Evolutionary conservation across 2,888 invertebrate genomes (phyloP), one percentile per base, ranked within the genome.

Genomic region (Fragum sueziense): DNA sequence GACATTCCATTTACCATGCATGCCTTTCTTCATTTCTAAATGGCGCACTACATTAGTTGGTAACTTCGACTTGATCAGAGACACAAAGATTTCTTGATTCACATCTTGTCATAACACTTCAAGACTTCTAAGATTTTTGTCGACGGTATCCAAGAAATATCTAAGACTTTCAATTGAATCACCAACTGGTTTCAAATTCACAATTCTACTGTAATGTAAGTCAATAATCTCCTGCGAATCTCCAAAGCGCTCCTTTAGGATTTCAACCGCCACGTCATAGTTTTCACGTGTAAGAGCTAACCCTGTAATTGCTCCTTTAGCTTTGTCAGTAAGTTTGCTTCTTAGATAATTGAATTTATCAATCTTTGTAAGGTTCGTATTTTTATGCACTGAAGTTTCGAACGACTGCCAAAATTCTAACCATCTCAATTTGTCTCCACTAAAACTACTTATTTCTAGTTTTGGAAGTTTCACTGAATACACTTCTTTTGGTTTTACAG

Each of bases 221-320:
- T n/a, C 72, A 68, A 75, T 69, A 17, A 75, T 65, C 22, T 75
- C 72, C 27, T 79, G 79, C 27, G 31, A 76, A n/a, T 70, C 41
- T 22, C 79, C 79, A 70, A 74, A 79, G 29, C 74, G 37, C 22
- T 80, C 80, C 33, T 80, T 68, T 7, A 80, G 33, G 25, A 76
- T 73, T 17, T 22, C 4, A 1, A 80, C 47, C 20, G 76, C 80
- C 4, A 80, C 62, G 9, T 27, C 9, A 65, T 80, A 80, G 41
- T 80, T 80, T 47, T 59, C 79, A 27, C 72, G 71, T 27, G 72
- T 69, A 17, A 80, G 41, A 11, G 65, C 25, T 33, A 80, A 52
- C 25, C 79, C 71, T 1, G 68, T 61, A 37, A 72, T 29, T 25
- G 72, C 59, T 34, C 71, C 57, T 27, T 61, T 69, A 20, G 75